Conservation (phyloP, 2,888 invertebrate species). For the Zeuzera pyrina region DNA sequence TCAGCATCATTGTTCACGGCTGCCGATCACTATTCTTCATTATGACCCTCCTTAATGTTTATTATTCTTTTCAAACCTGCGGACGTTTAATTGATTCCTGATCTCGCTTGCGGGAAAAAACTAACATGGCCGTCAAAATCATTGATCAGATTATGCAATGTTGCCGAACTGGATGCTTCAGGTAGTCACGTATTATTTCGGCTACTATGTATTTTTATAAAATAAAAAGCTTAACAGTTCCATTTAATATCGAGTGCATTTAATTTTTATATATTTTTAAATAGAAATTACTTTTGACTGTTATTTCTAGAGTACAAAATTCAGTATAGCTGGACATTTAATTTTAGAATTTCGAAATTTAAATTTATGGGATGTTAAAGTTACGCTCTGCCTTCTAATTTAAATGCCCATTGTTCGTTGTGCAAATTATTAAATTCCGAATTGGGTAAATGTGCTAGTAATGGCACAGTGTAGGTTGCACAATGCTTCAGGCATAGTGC, state of each 20-base stretch:
- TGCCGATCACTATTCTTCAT: slow-evolving; percentile 31
- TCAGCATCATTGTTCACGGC: slow-evolving; percentile 28
- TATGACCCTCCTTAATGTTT: slow-evolving; percentile 34
- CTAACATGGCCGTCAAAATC: slow-evolving; percentile 48
- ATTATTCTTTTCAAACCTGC: slow-evolving; percentile 32
- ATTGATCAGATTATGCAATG: slow-evolving; percentile 69
- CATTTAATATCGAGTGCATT: too few species aligned
- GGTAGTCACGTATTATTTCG: too few species aligned
- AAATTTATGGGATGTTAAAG: too few species aligned
- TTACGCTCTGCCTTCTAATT: slow-evolving; percentile 46
- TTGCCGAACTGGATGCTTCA: slow-evolving; percentile 58
- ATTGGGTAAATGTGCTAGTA: slow-evolving; percentile 56
- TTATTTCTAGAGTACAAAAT: not conserved
- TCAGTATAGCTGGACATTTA: not conserved
- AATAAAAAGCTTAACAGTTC: too few species aligned
- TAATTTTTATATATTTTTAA: too few species aligned
- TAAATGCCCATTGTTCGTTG: slow-evolving; percentile 51
- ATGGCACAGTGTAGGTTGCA: slow-evolving; percentile 41
- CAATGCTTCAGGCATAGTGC: slow-evolving; percentile 40
- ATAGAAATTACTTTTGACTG: too few species aligned
- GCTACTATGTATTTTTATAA: slow-evolving; percentile 57
- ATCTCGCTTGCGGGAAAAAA: slow-evolving; percentile 35
- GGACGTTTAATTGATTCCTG: slow-evolving; percentile 58
- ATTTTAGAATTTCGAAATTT: slow-evolving; percentile 8
- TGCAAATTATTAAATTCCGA: slow-evolving; percentile 51